A percentile compares a stretch with the other conserved stretches of the same genome.
phyloP scores from a whole-genome alignment of 2,888 invertebrate genomes.

The Chloromyia formosa region DNA sequence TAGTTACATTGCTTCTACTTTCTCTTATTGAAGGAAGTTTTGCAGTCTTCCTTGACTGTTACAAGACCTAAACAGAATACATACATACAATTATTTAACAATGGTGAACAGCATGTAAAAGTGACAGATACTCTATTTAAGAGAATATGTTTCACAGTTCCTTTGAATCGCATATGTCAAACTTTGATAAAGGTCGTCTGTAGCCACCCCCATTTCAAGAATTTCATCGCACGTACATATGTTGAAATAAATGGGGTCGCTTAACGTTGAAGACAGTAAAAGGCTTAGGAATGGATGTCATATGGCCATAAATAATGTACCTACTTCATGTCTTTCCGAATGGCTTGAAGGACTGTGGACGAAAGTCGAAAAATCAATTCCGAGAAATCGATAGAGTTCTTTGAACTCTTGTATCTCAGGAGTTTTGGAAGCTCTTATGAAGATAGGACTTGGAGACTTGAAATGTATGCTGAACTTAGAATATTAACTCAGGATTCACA shows the following conservation, averaged over 20 bases:
- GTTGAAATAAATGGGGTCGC: not conserved
- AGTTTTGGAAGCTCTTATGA: too few relatives aligned
- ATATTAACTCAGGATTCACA: too few relatives aligned
- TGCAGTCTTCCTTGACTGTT: too few relatives aligned
- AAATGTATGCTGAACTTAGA: too few relatives aligned
- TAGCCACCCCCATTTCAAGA: not conserved
- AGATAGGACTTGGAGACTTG: too few relatives aligned
- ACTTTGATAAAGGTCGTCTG: not conserved
- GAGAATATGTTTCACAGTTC: not conserved
- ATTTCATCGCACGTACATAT: not conserved
- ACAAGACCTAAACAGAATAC: too few relatives aligned
- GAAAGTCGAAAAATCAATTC: not conserved
- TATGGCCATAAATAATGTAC: not conserved
- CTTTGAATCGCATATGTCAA: not conserved
- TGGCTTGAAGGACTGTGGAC: not conserved
- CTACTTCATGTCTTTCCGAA: not conserved
- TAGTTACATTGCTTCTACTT: too few relatives aligned
- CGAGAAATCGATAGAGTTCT: not conserved
- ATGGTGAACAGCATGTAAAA: constrained; percentile 24
- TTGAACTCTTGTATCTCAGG: not conserved
- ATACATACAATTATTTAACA: constrained; percentile 27
- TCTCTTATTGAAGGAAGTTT: too few relatives aligned
- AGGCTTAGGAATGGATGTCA: not conserved
- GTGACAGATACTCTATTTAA: constrained; percentile 16
- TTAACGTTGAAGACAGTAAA: not conserved